Evolutionary conservation across 2,113 vertebrate species (phyloP).

Genomic region (Merops nubicus): DNA sequence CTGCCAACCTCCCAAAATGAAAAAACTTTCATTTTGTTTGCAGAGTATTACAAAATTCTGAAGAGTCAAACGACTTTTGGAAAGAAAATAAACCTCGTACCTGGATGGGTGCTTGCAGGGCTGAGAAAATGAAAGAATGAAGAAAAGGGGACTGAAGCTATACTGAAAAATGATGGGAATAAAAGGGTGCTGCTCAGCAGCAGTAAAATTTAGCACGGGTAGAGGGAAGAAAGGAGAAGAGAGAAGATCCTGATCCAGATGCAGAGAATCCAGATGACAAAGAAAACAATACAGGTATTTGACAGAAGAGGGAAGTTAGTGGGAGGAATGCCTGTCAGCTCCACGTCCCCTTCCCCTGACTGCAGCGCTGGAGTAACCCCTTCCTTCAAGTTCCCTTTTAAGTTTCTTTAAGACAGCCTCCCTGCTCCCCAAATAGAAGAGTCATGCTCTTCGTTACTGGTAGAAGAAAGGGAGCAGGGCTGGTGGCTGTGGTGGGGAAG

Average conservation of each 20-base stretch:
- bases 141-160: not conserved
- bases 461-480: not conserved
- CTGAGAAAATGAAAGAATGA: not conserved
- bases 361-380: slow-evolving; percentile 1
- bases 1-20: not conserved
- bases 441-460: not conserved
- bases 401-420: not conserved
- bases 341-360: not conserved
- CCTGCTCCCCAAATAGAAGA: not conserved
- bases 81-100: not conserved
- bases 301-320: slow-evolving; percentile 53
- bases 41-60: not conserved
- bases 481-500: not conserved
- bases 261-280: slow-evolving; percentile 53
- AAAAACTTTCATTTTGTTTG: not conserved
- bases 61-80: not conserved
- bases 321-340: slow-evolving; percentile 50
- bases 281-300: slow-evolving; percentile 54
- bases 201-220: slow-evolving; percentile 26
- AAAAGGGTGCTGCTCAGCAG: not conserved
- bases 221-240: not conserved
- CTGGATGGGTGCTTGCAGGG: not conserved
- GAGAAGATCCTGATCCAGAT: slow-evolving; percentile 28
- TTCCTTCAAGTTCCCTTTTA: not conserved
- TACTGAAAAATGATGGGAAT: not conserved